phyloP scores from a whole-genome alignment of 2,888 invertebrate genomes.

The Liodrosophila aerea region DNA sequence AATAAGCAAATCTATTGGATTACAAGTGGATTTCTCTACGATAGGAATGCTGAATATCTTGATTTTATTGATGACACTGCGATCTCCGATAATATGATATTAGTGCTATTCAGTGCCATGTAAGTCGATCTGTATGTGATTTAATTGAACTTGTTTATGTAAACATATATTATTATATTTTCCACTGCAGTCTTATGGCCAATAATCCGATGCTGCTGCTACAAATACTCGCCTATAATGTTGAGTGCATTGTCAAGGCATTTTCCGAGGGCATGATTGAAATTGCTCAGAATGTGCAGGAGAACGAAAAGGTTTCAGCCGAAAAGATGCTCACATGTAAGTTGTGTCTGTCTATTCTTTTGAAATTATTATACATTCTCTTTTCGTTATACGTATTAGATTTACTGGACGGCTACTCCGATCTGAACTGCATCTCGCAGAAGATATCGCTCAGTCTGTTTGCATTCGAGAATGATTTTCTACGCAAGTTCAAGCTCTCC shows the following conservation, averaged over 20 bases:
- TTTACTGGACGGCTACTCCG: slow-evolving; percentile 86
- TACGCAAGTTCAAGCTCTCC: slow-evolving; percentile 86
- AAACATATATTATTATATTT: background rate
- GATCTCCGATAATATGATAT: slow-evolving; percentile 81
- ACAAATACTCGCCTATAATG: slow-evolving; percentile 86
- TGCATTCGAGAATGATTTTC: slow-evolving; percentile 85
- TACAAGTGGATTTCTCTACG: slow-evolving; percentile 80
- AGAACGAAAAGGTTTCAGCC: slow-evolving; percentile 81
- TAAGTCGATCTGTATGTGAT: slow-evolving; percentile 54
- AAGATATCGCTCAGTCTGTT: slow-evolving; percentile 85
- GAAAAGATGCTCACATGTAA: slow-evolving; percentile 81
- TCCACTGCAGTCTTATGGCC: slow-evolving; percentile 82
- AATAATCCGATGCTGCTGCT: slow-evolving; percentile 86
- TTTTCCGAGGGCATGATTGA: slow-evolving; percentile 83
- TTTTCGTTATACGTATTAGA: slow-evolving; percentile 78
- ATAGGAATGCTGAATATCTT: slow-evolving; percentile 80
- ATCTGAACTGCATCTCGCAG: slow-evolving; percentile 85
- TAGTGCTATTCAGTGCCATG: slow-evolving; percentile 81
- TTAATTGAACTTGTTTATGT: background rate
- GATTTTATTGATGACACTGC: slow-evolving; percentile 81
- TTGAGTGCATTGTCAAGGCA: slow-evolving; percentile 86
- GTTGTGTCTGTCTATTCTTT: slow-evolving; percentile 16
- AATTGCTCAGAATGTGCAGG: slow-evolving; percentile 79
- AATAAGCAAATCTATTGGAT: slow-evolving; percentile 81
- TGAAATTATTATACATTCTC: background rate